phyloP scores from a whole-genome alignment of 2,888 invertebrate species.

The Argyresthia albistria region DNA sequence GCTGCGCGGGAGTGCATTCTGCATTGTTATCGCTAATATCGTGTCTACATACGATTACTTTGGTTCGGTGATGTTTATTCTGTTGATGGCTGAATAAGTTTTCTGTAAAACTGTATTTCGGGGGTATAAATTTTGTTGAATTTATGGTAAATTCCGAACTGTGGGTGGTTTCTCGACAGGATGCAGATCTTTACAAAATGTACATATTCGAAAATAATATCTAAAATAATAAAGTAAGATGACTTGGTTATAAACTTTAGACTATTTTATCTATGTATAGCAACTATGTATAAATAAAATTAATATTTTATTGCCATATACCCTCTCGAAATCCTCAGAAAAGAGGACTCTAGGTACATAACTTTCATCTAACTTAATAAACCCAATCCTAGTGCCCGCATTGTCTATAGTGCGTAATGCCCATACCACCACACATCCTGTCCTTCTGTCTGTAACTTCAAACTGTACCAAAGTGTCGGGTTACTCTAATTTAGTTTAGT shows the following conservation, averaged over 20 bases:
- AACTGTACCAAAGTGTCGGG: slow-evolving; percentile 26
- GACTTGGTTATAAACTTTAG: too few relatives aligned
- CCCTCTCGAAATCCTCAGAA: too few relatives aligned
- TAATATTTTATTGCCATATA: too few relatives aligned
- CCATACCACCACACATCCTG: neutral
- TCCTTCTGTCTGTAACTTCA: neutral
- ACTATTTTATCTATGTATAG: too few relatives aligned
- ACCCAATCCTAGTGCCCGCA: neutral
- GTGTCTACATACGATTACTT: slow-evolving; percentile 15
- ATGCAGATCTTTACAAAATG: too few relatives aligned
- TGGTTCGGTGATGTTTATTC: slow-evolving; percentile 5
- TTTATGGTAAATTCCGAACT: too few relatives aligned
- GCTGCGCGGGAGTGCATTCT: slow-evolving; percentile 38
- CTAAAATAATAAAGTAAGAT: too few relatives aligned
- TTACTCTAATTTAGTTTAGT: slow-evolving; percentile 25
- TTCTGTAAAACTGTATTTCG: slow-evolving; percentile 5
- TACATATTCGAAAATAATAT: too few relatives aligned
- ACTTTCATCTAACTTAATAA: neutral
- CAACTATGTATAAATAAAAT: too few relatives aligned
- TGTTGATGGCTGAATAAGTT: slow-evolving; percentile 58
- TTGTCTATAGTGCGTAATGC: neutral
- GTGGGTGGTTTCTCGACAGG: too few relatives aligned
- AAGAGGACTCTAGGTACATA: too few relatives aligned
- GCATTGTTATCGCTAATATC: slow-evolving; percentile 65
- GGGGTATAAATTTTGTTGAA: too few relatives aligned